These are phyloP conservation scores for Myotis findleyi DNA, from an alignment of 2,797 vertebrate species.

Conservation along the genomic window DNA sequence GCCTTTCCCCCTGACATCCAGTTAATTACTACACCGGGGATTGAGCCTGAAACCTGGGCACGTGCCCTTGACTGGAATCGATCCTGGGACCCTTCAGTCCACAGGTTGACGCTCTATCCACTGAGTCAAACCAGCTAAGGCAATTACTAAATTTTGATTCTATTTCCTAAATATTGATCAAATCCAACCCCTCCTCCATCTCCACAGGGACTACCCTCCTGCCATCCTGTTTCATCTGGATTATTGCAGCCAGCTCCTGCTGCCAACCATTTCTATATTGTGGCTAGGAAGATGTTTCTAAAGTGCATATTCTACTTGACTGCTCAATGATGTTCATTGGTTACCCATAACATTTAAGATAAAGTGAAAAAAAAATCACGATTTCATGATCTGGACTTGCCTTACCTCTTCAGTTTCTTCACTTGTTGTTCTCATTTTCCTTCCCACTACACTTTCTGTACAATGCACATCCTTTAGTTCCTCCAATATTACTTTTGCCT, in stretches of 20 bases:
- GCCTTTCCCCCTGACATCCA: not conserved
- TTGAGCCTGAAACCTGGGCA: too few species aligned
- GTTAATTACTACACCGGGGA: not conserved
- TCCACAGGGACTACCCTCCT: not conserved
- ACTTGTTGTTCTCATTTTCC: not conserved
- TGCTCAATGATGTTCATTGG: not conserved
- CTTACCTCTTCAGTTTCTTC: not conserved
- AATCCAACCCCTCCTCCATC: not conserved
- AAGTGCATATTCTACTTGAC: not conserved
- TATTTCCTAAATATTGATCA: conserved; percentile 9
- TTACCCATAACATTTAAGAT: not conserved
- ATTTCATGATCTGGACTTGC: not conserved
- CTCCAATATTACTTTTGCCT: not conserved
- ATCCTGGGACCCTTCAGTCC: too few species aligned
- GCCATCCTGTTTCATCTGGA: not conserved
- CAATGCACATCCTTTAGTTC: not conserved
- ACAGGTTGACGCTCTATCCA: too few species aligned
- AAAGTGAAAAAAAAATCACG: not conserved
- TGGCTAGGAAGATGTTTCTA: not conserved
- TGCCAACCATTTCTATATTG: not conserved
- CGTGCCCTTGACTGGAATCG: too few species aligned
- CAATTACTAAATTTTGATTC: not conserved
- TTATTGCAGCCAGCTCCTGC: not conserved
- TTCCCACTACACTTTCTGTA: not conserved
- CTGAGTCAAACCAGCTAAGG: too few species aligned